Base-by-base conservation (phyloP, 1,140 invertebrate species). In the Bombyx mori region DNA sequence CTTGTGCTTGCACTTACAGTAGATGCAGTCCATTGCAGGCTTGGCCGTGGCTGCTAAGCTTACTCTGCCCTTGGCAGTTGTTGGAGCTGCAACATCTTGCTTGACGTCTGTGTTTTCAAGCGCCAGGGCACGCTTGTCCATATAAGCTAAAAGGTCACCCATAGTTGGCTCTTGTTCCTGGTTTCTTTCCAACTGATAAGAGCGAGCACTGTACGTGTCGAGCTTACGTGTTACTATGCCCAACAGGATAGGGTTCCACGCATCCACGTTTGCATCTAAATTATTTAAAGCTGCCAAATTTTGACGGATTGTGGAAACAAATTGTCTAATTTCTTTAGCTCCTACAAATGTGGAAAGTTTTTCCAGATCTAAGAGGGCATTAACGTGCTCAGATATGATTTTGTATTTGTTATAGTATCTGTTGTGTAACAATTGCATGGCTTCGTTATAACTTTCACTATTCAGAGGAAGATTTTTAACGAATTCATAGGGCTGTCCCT, bases 161-260 rank as follows among this genome's bases (percentile, higher is more conserved):
- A 63, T 18, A 1, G 9, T 52, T 42, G 61, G 54, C 4, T 58
- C 44, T 5, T 8, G 12, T 6, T 56, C 51, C 2, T 9, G 3
- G 51, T 49, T 50, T 1, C 61, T 48, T 47, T 59, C 61, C 3
- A 63, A 8, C 49, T 63, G 61, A 22, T 58, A 58, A 1, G 54
- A 12, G 1, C 53, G 49, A 7, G 57, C 42, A 5, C 44, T 56
- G 48, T 47, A 56, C 2, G 44, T 1, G 53, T 63, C 61, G 35
- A 63, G 22, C 53, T 63, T 63, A 7, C 61, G 57, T 10, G 22
- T 10, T 5, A 59, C n/a, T n/a, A 63, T 63, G 45, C 54, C 42
- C 42, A 63, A 12, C 9, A 63, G 18, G 44, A 63, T 58, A 6
- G 57, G 42, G 18, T 59, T 57, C 61, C 57, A 63, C 6, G 44